Percentiles rank a stretch among this genome's conserved stretches.
These are phyloP conservation scores for Eupeodes corollae DNA, from an alignment of 1,140 invertebrate species.

Conservation along the genomic window DNA sequence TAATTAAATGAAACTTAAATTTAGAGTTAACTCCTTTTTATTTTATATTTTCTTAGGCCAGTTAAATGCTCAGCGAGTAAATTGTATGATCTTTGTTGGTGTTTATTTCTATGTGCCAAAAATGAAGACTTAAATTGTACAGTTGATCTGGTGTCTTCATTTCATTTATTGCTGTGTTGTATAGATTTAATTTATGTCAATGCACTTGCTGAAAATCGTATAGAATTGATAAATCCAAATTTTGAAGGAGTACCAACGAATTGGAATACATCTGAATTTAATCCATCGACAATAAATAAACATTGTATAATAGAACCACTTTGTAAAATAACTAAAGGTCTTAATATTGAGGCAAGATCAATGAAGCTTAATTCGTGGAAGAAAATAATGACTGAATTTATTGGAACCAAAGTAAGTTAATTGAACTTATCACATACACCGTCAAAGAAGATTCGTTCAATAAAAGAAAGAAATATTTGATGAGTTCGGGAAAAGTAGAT, in stretches of 20 bases:
- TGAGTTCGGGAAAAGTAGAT: too few species aligned
- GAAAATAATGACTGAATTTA: slow-evolving; percentile 65
- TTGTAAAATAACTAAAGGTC: slow-evolving; percentile 69
- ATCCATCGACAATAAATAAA: slow-evolving; percentile 47
- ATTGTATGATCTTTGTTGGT: slow-evolving; percentile 90
- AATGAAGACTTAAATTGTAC: slow-evolving; percentile 68
- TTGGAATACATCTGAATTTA: slow-evolving; percentile 57
- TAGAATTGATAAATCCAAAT: slow-evolving; percentile 73
- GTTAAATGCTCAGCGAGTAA: slow-evolving; percentile 63
- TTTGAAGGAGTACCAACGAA: slow-evolving; percentile 67
- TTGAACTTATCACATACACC: too few species aligned
- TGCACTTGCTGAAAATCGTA: slow-evolving; percentile 64
- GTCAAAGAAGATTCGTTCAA: too few species aligned
- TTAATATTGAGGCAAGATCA: slow-evolving; percentile 73
- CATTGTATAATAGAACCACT: slow-evolving; percentile 76
- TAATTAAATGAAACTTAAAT: too few species aligned
- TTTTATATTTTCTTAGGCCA: slow-evolving; percentile 40
- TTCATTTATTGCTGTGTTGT: slow-evolving; percentile 80
- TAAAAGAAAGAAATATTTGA: too few species aligned
- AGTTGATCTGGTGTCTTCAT: slow-evolving; percentile 89
- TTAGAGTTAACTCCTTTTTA: too few species aligned
- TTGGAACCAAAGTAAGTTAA: slow-evolving; percentile 55
- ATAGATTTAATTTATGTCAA: slow-evolving; percentile 86
- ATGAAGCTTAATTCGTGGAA: slow-evolving; percentile 86
- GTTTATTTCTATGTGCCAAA: slow-evolving; percentile 85